Conservation (phyloP, 2,888 invertebrate genomes). For the Stictocephala bisonia region DNA sequence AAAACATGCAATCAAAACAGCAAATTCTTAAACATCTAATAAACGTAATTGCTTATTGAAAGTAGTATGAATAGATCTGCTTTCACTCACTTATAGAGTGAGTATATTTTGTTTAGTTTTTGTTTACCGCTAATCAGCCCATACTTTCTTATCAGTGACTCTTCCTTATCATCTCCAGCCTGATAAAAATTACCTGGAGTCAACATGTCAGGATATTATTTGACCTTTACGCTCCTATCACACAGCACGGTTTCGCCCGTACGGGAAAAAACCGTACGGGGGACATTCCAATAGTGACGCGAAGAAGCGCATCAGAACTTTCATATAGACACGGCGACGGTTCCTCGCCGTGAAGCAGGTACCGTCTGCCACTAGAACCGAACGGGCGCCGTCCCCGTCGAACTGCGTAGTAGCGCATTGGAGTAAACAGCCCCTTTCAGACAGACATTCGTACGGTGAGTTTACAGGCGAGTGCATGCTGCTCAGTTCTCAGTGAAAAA, state of each 20-base stretch:
- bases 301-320: constrained; percentile 20
- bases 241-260: constrained; percentile 27
- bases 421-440: constrained; percentile 12
- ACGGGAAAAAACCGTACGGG: too few relatives aligned
- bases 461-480: constrained; percentile 23
- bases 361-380: constrained; percentile 23
- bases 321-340: constrained; percentile 17
- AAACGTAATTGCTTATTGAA: too few relatives aligned
- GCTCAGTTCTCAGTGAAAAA: constrained; percentile 1
- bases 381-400: constrained; percentile 19
- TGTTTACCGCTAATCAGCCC: too few relatives aligned
- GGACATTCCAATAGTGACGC: constrained; percentile 22
- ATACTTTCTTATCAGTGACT: too few relatives aligned
- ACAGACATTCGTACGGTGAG: constrained; percentile 15
- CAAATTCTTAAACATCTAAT: too few relatives aligned
- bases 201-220: too few relatives aligned
- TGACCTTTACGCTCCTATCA: constrained; percentile 19
- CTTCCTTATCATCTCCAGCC: too few relatives aligned
- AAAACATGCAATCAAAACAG: too few relatives aligned
- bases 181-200: too few relatives aligned
- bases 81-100: too few relatives aligned
- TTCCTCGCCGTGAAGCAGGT: constrained; percentile 15
- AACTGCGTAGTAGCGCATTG: constrained; percentile 21
- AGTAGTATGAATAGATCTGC: too few relatives aligned
- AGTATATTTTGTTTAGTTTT: too few relatives aligned